Evolutionary conservation across 1,140 invertebrate genomes (phyloP).

Genomic region (Druon quercuslanigerum): DNA sequence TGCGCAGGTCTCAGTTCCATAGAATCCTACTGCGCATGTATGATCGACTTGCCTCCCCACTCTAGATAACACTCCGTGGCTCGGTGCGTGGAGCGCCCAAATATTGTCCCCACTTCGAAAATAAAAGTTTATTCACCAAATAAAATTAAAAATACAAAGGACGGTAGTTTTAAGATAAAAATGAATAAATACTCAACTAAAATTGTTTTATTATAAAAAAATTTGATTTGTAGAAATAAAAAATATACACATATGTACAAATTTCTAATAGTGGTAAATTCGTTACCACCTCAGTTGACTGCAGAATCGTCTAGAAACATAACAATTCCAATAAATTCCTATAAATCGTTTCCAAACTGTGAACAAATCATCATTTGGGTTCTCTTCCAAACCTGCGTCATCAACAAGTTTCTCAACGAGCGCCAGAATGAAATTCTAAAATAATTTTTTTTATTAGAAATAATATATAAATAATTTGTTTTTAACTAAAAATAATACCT

Average conservation of each 20-base stretch:
- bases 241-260: background rate
- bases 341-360: background rate
- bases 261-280: background rate
- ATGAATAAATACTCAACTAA: no score
- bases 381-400: background rate
- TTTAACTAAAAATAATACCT: background rate
- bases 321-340: background rate
- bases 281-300: background rate
- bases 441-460: background rate
- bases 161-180: no score
- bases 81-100: no score
- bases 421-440: background rate
- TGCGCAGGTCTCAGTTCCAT: no score
- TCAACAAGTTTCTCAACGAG: background rate
- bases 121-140: no score
- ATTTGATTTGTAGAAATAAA: no score
- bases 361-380: background rate
- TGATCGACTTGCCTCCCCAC: no score
- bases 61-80: no score
- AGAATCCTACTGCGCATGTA: no score
- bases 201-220: no score
- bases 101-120: no score
- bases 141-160: no score
- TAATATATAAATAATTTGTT: background rate
- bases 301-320: background rate